Evolutionary conservation across 2,113 vertebrate genomes (phyloP), one percentile per base, ranked within the genome.

Genomic region (Alethe castanea): DNA sequence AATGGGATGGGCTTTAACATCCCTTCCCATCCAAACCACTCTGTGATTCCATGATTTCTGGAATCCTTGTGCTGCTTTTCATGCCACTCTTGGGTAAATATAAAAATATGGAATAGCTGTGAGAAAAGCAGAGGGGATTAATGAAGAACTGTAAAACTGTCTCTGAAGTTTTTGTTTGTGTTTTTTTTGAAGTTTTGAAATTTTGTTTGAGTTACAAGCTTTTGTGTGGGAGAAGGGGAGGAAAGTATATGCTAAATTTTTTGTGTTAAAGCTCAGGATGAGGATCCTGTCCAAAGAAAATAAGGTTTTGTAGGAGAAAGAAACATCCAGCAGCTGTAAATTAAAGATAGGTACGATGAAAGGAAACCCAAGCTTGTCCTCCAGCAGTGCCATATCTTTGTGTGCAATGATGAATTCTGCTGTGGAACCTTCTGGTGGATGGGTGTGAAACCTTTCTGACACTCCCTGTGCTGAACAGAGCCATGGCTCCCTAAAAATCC

Each of bases 391-490:
- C 6, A 1, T 3, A 25, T 60, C 52, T 76, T 50, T 64, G 44
- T 82, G 24, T 61, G 71, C 12, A 60, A 7, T 31, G 26, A 5
- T 26, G 53, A 67, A 56, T 15, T 18, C 19, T 72, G 26, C 17
- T 35, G 6, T 28, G 60, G 28, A 65, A 60, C 19, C 18, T 29
- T 0, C 1, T 52, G 29, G 1, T 11, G 31, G 2, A 19, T 25
- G 36, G 35, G 22, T 81, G 4, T 48, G 70, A 62, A 71, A 56
- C n/a, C 31, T 35, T 42, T n/a, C 20, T 28, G 10, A 28, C 33
- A 3, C 24, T 47, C 10, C 66, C 64, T 62, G 54, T 70, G 38
- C 74, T 60, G 26, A 78, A 12, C 22, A 65, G 47, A 56, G 52
- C 42, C n/a, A 1, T 18, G 6, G 36, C 29, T 73, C 54, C 33